Conservation (phyloP, 23 tunicate genomes). For the Trididemnum nubilum region DNA sequence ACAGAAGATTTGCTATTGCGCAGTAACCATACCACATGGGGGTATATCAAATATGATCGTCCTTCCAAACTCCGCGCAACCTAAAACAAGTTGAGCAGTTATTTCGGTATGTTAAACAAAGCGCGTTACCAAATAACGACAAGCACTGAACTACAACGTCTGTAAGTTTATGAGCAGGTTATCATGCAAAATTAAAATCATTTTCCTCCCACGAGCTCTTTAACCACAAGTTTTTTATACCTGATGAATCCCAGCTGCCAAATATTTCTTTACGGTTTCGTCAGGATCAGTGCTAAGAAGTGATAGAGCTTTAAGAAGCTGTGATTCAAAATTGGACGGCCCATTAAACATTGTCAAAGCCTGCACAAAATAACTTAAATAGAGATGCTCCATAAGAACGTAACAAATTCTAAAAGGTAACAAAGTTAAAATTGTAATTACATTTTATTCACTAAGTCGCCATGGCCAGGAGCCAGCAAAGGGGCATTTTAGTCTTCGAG, state of each 20-base stretch:
- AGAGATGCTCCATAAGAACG: no score
- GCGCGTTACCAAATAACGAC: no score
- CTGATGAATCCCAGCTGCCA: conserved; percentile 57
- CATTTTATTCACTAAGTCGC: no score
- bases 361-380: no score
- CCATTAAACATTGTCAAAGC: conserved; percentile 5
- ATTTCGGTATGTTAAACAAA: not conserved
- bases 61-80: conserved; percentile 29
- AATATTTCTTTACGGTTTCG: conserved; percentile 17
- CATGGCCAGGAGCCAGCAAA: no score
- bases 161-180: not conserved
- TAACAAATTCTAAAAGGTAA: no score
- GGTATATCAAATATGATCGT: not conserved
- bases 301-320: conserved; percentile 14
- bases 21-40: conserved; percentile 29
- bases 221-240: no score
- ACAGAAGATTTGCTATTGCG: conserved; percentile 21
- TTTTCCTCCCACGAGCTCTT: no score
- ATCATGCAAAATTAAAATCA: not conserved
- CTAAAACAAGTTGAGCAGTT: conserved; percentile 18
- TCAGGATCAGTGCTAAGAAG: conserved; percentile 38
- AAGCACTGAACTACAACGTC: not conserved
- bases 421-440: no score
- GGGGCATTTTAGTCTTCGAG: no score
- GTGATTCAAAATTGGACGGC: not conserved